Evolutionary conservation across 2,113 vertebrate genomes (phyloP), one percentile per base, ranked within the genome.

Genomic region (Rhabdornis inornatus): DNA sequence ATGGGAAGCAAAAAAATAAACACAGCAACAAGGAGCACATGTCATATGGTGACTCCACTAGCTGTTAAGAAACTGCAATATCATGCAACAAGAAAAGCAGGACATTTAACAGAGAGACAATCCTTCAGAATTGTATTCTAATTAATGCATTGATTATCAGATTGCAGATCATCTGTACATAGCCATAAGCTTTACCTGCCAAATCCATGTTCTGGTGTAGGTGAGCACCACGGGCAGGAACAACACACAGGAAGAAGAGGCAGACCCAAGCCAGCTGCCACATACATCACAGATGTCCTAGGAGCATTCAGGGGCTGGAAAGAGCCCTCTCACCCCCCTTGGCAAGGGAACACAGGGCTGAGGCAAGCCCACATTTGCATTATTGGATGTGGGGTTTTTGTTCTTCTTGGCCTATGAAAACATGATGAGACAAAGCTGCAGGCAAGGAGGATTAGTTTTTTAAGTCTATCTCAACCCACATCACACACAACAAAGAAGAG

Each of bases 1-100:
- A 89, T 13, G 31, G 7, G n/a, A 87, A 94, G 57, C 25, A 57
- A 85, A 94, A 94, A 93, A 86, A 69, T 20, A 83, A 94, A 61
- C 33, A 74, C 11, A 75, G 49, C 57, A 78, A 59, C 42, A 45
- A 82, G 39, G 55, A 90, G 16, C 14, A 44, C 16, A 15, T 24
- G 27, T 45, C 57, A 71, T 9, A 2, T 19, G 39, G 44, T 37
- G 77, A 47, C 27, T 88, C 56, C 35, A 39, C 10, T 10, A 82
- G 61, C 45, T 79, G 53, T 30, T 40, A 57, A 55, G 65, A 87
- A 76, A 66, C 64, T 68, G 49, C 45, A 79, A 15, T 25, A 39
- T 65, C 31, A n/a, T 4, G 10, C 40, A 78, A 50, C 19, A 63
- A 60, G 69, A 80, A 89, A 85, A 85, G 13, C 27, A 82, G 50